Evolutionary conservation across 2,888 invertebrate species (phyloP), one percentile per base, ranked within the genome.

Genomic region (Acronicta aceris): DNA sequence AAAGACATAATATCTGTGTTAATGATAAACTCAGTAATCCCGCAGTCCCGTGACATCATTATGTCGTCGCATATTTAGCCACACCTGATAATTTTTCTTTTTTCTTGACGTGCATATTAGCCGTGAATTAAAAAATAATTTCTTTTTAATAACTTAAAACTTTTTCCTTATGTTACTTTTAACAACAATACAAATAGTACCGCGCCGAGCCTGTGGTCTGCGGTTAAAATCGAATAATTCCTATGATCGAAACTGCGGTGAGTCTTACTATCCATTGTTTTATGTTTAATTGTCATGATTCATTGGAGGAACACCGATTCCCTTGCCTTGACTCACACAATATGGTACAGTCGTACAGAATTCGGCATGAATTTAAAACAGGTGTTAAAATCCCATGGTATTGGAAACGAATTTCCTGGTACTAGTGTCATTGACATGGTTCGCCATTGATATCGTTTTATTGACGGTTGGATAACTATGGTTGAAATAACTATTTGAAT

Each of bases 211-310:
- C 4, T 21, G 36, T 59, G 78, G 78, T 78, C 59, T 81, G 74
- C 59, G 78, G 75, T 71, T 62, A 40, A 43, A 63, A 55, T 33
- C 8, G 40, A 36, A 60, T 61, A 62, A 52, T 64, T 59, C 54
- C 55, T 65, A 59, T 68, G 42, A 38, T 63, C 15, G 6, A 21
- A 57, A 59, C 59, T 60, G 63, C 64, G 68, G 58, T 67, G 70
- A 76, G 63, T 75, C 53, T 73, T 81, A 81, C 76, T 77, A 70
- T 81, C 83, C 76, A 85, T 88, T 88, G 85, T 88, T 59, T 70
- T 57, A 74, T 76, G 58, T 62, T 75, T 75, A 65, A 77, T 78
- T 63, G 59, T 61, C 57, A 58, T 84, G 83, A 87, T 71, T 85
- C 85, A 85, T 65, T 76, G 58, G 58, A 54, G 36, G 63, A 61